These are phyloP conservation scores for Engystomops pustulosus DNA, from an alignment of 2,113 vertebrate genomes.

Conservation along the genomic window DNA sequence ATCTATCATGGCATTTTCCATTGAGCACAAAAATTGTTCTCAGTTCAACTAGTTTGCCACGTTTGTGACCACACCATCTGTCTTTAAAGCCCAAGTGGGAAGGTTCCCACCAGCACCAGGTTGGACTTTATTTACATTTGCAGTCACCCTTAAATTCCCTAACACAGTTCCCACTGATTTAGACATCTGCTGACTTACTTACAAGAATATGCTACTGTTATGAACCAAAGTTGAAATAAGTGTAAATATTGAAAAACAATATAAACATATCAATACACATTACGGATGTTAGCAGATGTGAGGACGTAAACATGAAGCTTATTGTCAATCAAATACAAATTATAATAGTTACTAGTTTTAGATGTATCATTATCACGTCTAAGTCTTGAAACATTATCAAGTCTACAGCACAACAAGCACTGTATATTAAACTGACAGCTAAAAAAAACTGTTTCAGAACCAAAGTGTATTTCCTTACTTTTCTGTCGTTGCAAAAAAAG, in stretches of 20 bases:
- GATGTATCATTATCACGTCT: too few relatives aligned
- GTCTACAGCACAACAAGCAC: too few relatives aligned
- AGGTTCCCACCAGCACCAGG: constrained; percentile 6
- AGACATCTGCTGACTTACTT: constrained; percentile 29
- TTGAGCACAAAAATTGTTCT: neutral
- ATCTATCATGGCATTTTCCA: neutral
- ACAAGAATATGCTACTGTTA: constrained; percentile 16
- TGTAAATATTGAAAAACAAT: neutral
- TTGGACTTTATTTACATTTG: constrained; percentile 46
- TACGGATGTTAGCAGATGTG: neutral
- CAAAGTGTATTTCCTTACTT: too few relatives aligned
- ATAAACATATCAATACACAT: neutral
- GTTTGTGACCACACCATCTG: constrained; percentile 45
- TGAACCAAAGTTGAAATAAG: neutral
- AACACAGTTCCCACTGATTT: constrained; percentile 33
- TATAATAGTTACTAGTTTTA: too few relatives aligned
- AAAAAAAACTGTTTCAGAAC: too few relatives aligned
- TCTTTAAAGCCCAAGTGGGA: constrained; percentile 41
- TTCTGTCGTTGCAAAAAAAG: too few relatives aligned
- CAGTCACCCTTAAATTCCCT: constrained; percentile 46
- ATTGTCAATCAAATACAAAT: too few relatives aligned
- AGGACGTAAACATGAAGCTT: too few relatives aligned
- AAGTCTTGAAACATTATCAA: too few relatives aligned
- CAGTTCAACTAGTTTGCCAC: constrained; percentile 15
- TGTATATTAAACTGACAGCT: too few relatives aligned